Evolutionary conservation across 2,888 invertebrate species (phyloP).

Genomic region (Thera obeliscata): DNA sequence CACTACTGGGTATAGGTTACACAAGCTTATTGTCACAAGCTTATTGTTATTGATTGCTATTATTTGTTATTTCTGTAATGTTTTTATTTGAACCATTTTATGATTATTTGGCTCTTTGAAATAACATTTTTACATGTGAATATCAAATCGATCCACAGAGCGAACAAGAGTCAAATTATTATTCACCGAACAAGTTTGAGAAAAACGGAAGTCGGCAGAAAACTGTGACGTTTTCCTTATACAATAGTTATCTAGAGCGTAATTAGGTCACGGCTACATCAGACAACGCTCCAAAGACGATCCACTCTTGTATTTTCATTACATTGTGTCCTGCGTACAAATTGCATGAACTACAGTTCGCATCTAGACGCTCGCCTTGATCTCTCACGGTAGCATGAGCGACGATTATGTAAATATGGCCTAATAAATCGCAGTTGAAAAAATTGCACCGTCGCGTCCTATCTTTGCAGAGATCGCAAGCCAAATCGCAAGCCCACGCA

Average conservation of each 20-base stretch:
- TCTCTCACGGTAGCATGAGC: conserved; percentile 35
- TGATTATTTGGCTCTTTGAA: too few relatives aligned
- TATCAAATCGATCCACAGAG: neutral
- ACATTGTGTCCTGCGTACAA: conserved; percentile 6
- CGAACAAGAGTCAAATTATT: neutral
- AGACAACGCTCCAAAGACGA: conserved; percentile 7
- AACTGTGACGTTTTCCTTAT: conserved; percentile 6
- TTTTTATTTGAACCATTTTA: too few relatives aligned
- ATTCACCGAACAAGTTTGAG: conserved; percentile 2
- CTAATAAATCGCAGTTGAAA: conserved; percentile 42
- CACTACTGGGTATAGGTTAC: too few relatives aligned
- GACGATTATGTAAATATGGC: conserved; percentile 41
- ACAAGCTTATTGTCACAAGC: too few relatives aligned
- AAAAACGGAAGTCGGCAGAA: conserved; percentile 18
- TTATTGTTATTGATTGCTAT: too few relatives aligned
- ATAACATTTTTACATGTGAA: neutral
- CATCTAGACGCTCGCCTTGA: conserved; percentile 35
- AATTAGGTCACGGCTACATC: conserved; percentile 18
- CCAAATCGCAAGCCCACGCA: conserved; percentile 39
- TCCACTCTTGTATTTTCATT: conserved; percentile 14
- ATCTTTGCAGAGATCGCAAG: conserved; percentile 32
- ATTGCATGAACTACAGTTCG: conserved; percentile 15
- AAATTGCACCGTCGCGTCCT: conserved; percentile 33
- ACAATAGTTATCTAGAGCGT: conserved; percentile 19
- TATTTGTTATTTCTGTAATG: too few relatives aligned